These are phyloP conservation scores for Ovis aries DNA, from an alignment of 2,113 vertebrate species.

Conservation along the genomic window ARS-UI_Ramb_v3.0 NC_056054.1:132176501-132177000, in stretches of 20 bases:
- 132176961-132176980: neutral
- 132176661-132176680: neutral
- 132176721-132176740: neutral
- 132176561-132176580: neutral
- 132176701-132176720: neutral
- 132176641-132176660: neutral
- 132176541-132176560: neutral
- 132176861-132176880: neutral
- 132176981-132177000: neutral
- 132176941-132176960: neutral
- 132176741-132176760: neutral
- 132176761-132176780: neutral
- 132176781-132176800: neutral
- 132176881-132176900: neutral
- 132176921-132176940: neutral
- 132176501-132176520: neutral
- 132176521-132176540: neutral
- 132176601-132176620: neutral
- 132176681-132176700: neutral
- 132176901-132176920: neutral
- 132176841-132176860: neutral
- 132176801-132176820: neutral
- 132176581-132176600: neutral
- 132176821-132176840: neutral
- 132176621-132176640: neutral